Percentiles rank a stretch among this genome's conserved stretches.
These are phyloP conservation scores for Pica pica DNA, from an alignment of 2,113 vertebrate genomes.

Conservation along the genomic window DNA sequence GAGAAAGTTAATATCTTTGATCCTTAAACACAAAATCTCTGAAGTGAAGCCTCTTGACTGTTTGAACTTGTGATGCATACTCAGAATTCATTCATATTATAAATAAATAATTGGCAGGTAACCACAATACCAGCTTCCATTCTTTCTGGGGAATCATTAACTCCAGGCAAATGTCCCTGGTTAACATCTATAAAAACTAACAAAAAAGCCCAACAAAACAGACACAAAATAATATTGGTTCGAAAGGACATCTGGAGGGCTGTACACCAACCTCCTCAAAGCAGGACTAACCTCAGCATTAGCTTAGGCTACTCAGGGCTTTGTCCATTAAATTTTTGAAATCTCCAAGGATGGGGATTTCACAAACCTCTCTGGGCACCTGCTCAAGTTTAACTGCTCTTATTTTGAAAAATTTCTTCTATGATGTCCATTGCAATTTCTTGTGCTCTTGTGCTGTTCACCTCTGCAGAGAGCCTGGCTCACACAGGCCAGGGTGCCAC, in stretches of 20 bases:
- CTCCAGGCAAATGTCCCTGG: background rate
- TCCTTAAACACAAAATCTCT: background rate
- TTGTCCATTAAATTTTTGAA: background rate
- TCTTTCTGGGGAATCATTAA: background rate
- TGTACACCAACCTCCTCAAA: background rate
- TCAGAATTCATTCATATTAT: background rate
- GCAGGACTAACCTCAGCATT: background rate
- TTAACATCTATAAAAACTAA: background rate
- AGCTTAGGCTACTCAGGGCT: background rate
- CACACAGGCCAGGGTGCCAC: fast-evolving
- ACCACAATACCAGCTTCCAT: background rate
- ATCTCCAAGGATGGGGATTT: background rate
- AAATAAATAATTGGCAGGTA: background rate
- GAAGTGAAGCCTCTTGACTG: background rate
- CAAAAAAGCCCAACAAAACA: background rate
- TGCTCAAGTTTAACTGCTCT: background rate
- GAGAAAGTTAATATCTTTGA: background rate
- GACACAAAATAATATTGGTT: background rate
- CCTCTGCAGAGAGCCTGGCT: background rate
- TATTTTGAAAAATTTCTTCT: background rate
- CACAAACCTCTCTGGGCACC: background rate
- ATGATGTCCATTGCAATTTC: background rate
- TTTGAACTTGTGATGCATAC: background rate
- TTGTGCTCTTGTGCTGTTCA: background rate
- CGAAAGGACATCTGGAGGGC: background rate